These are phyloP conservation scores for Morone chrysops DNA, from an alignment of 2,113 vertebrate species.

Conservation along the genomic window DNA sequence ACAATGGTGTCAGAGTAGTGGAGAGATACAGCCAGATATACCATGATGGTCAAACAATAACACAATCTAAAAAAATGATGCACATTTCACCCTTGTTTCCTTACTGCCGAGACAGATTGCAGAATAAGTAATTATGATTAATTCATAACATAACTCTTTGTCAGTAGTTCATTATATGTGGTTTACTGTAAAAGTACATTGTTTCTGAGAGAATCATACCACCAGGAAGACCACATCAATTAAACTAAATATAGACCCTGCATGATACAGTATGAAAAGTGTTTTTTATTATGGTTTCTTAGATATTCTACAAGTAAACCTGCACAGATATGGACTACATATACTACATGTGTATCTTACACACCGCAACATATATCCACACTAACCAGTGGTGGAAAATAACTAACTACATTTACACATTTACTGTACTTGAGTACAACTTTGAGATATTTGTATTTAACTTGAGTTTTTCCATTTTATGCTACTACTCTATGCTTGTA, in stretches of 20 bases:
- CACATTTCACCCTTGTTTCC: slow-evolving; percentile 67
- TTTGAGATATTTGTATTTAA: too few species aligned
- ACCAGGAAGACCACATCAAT: not conserved
- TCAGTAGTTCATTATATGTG: not conserved
- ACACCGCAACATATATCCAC: too few species aligned
- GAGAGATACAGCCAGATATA: slow-evolving; percentile 55
- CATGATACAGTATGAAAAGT: not conserved
- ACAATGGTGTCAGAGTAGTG: slow-evolving; percentile 73
- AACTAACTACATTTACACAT: too few species aligned
- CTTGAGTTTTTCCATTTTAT: too few species aligned
- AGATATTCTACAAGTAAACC: not conserved
- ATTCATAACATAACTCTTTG: slow-evolving; percentile 12
- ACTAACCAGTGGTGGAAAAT: too few species aligned
- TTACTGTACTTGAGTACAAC: too few species aligned
- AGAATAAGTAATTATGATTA: slow-evolving; percentile 9
- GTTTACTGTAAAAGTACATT: slow-evolving; percentile 5
- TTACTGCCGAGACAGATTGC: slow-evolving; percentile 48
- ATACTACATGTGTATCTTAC: not conserved
- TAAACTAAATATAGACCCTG: slow-evolving; percentile 3
- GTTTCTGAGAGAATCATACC: slow-evolving; percentile 13
- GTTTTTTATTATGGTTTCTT: not conserved
- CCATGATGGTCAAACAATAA: slow-evolving; percentile 75
- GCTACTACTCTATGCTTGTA: too few species aligned
- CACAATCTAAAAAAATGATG: slow-evolving; percentile 68
- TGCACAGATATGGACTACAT: not conserved